phyloP scores from a whole-genome alignment of 2,113 vertebrate species.

The Stomatorhinus ivindoensis region DNA sequence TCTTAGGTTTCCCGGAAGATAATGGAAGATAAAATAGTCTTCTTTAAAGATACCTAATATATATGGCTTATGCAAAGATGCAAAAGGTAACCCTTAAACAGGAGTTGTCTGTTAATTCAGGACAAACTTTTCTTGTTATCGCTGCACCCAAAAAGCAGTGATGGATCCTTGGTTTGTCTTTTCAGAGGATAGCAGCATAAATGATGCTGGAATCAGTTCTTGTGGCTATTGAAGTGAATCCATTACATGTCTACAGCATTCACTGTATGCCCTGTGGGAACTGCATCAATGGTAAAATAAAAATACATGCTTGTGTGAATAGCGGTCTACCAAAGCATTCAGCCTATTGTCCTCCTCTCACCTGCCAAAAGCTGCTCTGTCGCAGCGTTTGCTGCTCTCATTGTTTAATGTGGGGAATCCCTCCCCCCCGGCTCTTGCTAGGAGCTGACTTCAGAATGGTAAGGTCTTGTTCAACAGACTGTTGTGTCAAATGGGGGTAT shows the following conservation, averaged over 20 bases:
- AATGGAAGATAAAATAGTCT: neutral
- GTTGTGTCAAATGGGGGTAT: neutral
- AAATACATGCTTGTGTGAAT: neutral
- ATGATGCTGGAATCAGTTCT: neutral
- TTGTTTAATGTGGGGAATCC: neutral
- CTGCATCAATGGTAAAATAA: neutral
- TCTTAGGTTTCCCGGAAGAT: neutral
- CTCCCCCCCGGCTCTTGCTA: neutral
- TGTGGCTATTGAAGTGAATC: neutral
- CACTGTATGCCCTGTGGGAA: neutral
- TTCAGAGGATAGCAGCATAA: neutral
- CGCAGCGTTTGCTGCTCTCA: neutral
- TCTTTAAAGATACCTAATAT: conserved; percentile 1
- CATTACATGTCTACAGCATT: neutral
- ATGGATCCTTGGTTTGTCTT: neutral
- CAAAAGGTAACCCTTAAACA: conserved; percentile 15
- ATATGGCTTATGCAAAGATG: conserved; percentile 14
- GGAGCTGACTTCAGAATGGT: no score
- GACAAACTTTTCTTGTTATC: neutral
- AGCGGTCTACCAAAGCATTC: neutral
- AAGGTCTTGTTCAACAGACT: neutral
- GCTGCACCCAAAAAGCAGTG: neutral
- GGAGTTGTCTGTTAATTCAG: conserved; percentile 10
- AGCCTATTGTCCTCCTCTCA: neutral
- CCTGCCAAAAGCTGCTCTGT: neutral